These are phyloP conservation scores for Lysandra bellargus DNA, from an alignment of 2,888 invertebrate species.

Conservation along the genomic window DNA sequence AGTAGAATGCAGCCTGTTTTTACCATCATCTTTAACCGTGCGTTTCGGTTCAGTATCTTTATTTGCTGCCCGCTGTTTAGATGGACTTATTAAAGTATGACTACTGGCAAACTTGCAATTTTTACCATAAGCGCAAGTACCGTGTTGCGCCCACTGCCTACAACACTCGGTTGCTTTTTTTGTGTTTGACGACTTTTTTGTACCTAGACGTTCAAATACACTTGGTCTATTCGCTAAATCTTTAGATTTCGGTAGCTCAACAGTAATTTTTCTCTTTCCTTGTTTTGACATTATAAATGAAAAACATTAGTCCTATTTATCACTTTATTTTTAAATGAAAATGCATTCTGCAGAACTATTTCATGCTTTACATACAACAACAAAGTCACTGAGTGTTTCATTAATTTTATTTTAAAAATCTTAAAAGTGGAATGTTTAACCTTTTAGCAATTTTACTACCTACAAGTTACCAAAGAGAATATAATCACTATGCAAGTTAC, in stretches of 20 bases:
- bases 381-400: slow-evolving; percentile 5
- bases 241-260: slow-evolving; percentile 86
- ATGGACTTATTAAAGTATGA: slow-evolving; percentile 87
- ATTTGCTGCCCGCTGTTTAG: slow-evolving; percentile 85
- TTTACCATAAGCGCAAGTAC: slow-evolving; percentile 89
- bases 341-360: slow-evolving; percentile 36
- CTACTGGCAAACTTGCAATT: slow-evolving; percentile 88
- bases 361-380: neutral
- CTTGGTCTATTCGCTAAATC: slow-evolving; percentile 85
- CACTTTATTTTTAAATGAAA: slow-evolving; percentile 44
- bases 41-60: slow-evolving; percentile 81
- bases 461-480: no score
- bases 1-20: slow-evolving; percentile 83
- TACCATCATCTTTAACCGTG: slow-evolving; percentile 81
- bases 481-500: no score
- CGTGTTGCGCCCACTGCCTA: slow-evolving; percentile 88
- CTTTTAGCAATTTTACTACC: no score
- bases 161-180: slow-evolving; percentile 85
- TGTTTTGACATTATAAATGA: slow-evolving; percentile 80
- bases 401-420: neutral
- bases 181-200: slow-evolving; percentile 82
- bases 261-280: slow-evolving; percentile 89
- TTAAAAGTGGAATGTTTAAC: neutral
- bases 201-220: slow-evolving; percentile 91
- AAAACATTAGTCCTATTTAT: slow-evolving; percentile 71